Percentiles rank a stretch among this genome's conserved stretches.
These are phyloP conservation scores for Pelodiscus sinensis DNA, from an alignment of 2,113 vertebrate species.

Conservation along the genomic window DNA sequence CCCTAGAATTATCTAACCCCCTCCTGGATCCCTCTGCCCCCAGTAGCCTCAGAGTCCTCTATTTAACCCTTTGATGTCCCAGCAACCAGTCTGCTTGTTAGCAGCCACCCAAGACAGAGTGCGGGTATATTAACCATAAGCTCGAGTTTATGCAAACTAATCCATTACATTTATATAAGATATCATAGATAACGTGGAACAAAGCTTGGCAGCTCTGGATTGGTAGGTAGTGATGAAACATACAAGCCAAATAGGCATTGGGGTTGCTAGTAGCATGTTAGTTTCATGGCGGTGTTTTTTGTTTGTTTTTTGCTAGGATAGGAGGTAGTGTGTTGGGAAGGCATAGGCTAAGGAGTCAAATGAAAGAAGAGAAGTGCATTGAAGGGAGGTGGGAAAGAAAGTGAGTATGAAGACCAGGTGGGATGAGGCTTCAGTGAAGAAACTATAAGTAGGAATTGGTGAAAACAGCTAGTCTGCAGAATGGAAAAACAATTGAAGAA, in stretches of 20 bases:
- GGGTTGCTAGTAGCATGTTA: not conserved
- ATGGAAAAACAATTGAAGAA: not conserved
- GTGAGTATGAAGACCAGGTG: not conserved
- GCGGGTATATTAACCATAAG: too few relatives aligned
- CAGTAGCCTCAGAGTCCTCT: not conserved
- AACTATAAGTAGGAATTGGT: not conserved
- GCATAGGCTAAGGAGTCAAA: not conserved
- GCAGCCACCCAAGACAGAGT: not conserved
- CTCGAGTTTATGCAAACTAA: not conserved
- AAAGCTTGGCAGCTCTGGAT: not conserved
- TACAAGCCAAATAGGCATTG: not conserved
- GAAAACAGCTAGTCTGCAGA: not conserved
- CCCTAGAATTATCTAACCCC: not conserved
- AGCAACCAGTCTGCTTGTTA: not conserved
- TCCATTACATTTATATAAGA: not conserved
- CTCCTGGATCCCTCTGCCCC: not conserved
- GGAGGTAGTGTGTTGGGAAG: not conserved
- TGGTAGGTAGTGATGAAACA: not conserved
- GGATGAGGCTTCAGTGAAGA: not conserved
- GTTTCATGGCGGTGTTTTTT: not conserved
- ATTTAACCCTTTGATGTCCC: not conserved
- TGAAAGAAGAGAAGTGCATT: not conserved
- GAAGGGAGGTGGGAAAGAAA: too few relatives aligned
- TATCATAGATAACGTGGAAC: not conserved
- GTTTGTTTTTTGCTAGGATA: not conserved